phyloP scores from a whole-genome alignment of 2,113 vertebrate genomes.

The Nothocercus nigrocapillus region DNA sequence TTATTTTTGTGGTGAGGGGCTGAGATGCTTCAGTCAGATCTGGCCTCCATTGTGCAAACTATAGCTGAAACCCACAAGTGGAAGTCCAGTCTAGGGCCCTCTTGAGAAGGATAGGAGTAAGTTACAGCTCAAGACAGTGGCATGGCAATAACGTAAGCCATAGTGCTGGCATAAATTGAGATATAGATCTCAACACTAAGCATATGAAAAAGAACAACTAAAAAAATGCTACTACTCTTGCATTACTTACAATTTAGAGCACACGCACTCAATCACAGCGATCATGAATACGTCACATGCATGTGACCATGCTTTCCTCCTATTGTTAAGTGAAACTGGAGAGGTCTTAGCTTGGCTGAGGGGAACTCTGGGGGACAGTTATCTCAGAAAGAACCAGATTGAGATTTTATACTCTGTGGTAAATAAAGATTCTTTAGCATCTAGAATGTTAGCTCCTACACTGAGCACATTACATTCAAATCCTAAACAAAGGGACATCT shows the following conservation, averaged over 20 bases:
- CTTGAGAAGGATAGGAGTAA: background rate
- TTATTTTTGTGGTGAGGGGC: background rate
- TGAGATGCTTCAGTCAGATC: background rate
- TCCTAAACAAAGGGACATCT: background rate
- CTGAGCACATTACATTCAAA: background rate
- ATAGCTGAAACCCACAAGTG: constrained; percentile 8
- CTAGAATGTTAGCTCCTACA: background rate
- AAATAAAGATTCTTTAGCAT: background rate
- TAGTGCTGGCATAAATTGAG: background rate
- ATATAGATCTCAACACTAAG: background rate
- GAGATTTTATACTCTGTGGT: constrained; percentile 8
- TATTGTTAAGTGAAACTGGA: background rate
- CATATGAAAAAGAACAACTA: background rate
- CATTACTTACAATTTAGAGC: background rate
- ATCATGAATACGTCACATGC: background rate
- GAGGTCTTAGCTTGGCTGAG: background rate
- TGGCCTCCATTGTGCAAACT: background rate
- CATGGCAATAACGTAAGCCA: background rate
- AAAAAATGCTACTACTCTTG: background rate
- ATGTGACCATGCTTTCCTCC: background rate
- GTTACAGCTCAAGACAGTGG: background rate
- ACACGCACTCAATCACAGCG: background rate
- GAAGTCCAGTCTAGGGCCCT: background rate
- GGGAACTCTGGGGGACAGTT: constrained; percentile 16
- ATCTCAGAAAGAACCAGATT: constrained; percentile 17